Conservation (phyloP, 2,113 vertebrate species). For the Peromyscus polionotus region DNA sequence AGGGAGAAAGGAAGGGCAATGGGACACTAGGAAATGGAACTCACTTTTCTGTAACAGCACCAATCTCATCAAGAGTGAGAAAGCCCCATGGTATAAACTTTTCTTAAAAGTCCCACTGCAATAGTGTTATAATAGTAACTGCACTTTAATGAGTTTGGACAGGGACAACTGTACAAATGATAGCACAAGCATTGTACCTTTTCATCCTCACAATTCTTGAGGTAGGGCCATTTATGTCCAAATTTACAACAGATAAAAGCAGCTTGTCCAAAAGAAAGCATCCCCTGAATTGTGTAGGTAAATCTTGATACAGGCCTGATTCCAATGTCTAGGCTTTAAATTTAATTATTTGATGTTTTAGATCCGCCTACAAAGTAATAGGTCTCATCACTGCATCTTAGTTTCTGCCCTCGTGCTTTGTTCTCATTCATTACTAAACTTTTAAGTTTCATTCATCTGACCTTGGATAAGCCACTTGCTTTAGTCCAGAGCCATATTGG, state of each 20-base stretch:
- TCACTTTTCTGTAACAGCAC: too few species aligned
- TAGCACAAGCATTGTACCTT: not conserved
- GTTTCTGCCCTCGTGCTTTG: not conserved
- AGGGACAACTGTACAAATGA: not conserved
- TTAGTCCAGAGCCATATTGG: not conserved
- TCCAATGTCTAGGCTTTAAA: not conserved
- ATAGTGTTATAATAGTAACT: not conserved
- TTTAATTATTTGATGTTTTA: not conserved
- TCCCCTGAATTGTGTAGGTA: not conserved
- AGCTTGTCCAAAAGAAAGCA: constrained; percentile 33
- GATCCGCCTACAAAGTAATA: too few species aligned
- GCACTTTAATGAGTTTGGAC: not conserved
- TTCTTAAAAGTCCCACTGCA: not conserved
- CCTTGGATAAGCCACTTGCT: not conserved
- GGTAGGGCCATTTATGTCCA: not conserved
- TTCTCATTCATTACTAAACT: not conserved
- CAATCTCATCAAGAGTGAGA: too few species aligned
- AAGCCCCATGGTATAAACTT: not conserved
- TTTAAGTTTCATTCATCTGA: not conserved
- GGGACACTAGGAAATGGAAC: not conserved
- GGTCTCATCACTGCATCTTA: not conserved
- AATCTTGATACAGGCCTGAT: not conserved
- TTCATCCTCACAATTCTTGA: not conserved
- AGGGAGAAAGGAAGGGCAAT: not conserved
- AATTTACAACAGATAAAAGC: not conserved